These are phyloP conservation scores for Maniola jurtina DNA, from an alignment of 1,140 invertebrate species.

Conservation along the genomic window DNA sequence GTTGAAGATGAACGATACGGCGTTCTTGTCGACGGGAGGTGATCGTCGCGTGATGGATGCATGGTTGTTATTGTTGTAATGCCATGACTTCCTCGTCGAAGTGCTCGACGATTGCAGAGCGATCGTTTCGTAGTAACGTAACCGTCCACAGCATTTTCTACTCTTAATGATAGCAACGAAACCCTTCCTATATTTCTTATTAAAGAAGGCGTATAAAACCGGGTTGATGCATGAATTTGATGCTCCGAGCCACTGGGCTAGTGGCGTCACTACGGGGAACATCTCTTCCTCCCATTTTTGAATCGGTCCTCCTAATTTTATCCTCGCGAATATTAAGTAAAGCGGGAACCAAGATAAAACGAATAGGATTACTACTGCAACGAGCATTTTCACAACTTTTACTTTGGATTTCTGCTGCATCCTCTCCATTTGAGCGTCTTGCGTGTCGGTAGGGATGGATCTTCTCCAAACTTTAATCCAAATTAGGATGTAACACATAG, in stretches of 20 bases:
- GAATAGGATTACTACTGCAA: conserved; percentile 96
- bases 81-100: conserved; percentile 89
- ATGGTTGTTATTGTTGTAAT: conserved; percentile 86
- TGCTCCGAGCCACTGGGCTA: conserved; percentile 97
- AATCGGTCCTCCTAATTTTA: conserved; percentile 88
- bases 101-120: conserved; percentile 90
- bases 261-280: conserved; percentile 89
- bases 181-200: conserved; percentile 96
- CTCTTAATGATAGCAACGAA: conserved; percentile 94
- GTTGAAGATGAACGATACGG: conserved; percentile 86
- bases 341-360: conserved; percentile 96
- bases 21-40: conserved; percentile 82
- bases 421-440: conserved; percentile 93
- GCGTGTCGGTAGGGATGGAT: conserved; percentile 92
- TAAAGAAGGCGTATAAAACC: conserved; percentile 98
- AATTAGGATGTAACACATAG: conserved; percentile 94
- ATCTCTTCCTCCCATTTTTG: conserved; percentile 88
- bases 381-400: conserved; percentile 97
- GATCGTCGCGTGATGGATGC: conserved; percentile 82
- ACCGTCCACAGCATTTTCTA: conserved; percentile 88
- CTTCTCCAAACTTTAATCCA: conserved; percentile 94
- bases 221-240: conserved; percentile 99
- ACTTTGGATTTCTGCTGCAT: conserved; percentile 96
- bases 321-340: conserved; percentile 92
- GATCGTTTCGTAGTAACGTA: conserved; percentile 90